A percentile compares a stretch with the other conserved stretches of the same genome.
Conservation (phyloP, 2,797 vertebrate species). For the Pseudomugil gertrudae region DNA sequence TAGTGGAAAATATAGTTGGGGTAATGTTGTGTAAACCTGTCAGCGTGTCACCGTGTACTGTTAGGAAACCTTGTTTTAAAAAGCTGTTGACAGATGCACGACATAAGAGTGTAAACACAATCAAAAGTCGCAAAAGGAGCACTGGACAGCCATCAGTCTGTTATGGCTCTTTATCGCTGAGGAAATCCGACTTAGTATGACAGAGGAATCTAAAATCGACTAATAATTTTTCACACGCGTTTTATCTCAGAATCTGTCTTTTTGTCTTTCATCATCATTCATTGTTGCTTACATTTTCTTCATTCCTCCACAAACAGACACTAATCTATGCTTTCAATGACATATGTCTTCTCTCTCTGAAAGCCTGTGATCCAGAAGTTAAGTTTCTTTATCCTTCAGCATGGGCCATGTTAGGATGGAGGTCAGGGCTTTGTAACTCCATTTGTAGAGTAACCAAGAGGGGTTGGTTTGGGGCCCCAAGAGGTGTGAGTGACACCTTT, state of each 20-base stretch:
- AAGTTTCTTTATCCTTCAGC: conserved; percentile 37
- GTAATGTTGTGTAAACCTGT: conserved; percentile 41
- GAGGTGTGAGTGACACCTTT: conserved; percentile 69
- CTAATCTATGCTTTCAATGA: not conserved
- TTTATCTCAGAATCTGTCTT: conserved; percentile 33
- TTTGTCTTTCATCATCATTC: conserved; percentile 39
- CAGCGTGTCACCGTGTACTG: conserved; percentile 44
- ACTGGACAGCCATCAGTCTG: conserved; percentile 23
- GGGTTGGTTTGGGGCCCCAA: conserved; percentile 24
- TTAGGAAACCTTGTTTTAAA: conserved; percentile 35
- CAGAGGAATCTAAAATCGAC: conserved; percentile 5
- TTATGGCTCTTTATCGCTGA: conserved; percentile 53
- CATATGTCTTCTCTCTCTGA: conserved; percentile 1
- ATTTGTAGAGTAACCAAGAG: conserved; percentile 1
- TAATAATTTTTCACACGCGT: conserved; percentile 29
- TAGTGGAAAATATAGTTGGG: conserved; percentile 26
- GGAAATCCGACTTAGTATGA: conserved; percentile 57
- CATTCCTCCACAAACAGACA: conserved; percentile 10
- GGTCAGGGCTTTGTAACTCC: conserved; percentile 28
- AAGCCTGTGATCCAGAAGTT: conserved; percentile 9
- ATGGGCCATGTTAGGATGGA: conserved; percentile 5
- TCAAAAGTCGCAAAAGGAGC: conserved; percentile 3
- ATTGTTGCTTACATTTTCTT: conserved; percentile 9
- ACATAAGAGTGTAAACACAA: conserved; percentile 30
- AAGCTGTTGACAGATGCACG: conserved; percentile 7